A percentile compares a stretch with the other conserved stretches of the same genome.
Conservation (phyloP, 2,113 vertebrate species). For the Centropus unirufus region DNA sequence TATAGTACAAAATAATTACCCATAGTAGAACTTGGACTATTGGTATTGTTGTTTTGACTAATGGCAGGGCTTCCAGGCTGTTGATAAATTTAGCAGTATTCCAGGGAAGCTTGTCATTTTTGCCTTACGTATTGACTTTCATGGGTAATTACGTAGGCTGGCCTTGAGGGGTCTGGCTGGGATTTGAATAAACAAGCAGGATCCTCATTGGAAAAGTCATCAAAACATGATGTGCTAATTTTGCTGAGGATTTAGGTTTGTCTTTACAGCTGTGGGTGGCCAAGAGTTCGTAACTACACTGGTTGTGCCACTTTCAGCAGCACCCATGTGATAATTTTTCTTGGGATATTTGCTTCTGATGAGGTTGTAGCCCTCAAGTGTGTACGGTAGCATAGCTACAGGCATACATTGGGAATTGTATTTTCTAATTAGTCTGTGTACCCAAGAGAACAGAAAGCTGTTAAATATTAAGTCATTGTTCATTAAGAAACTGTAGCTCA, state of each 20-base stretch:
- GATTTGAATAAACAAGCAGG: neutral
- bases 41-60: neutral
- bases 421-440: neutral
- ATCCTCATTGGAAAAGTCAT: neutral
- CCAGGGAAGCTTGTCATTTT: neutral
- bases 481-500: neutral
- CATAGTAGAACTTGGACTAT: neutral
- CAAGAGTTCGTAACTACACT: neutral
- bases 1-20: neutral
- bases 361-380: neutral
- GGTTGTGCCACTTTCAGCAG: neutral
- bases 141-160: neutral
- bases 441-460: neutral
- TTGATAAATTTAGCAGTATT: neutral
- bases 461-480: neutral
- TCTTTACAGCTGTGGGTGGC: neutral
- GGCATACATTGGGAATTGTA: neutral
- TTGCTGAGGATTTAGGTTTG: neutral
- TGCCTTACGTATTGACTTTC: neutral
- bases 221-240: neutral
- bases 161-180: rapidly evolving
- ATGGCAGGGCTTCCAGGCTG: neutral
- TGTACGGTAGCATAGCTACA: neutral
- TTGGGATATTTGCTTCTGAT: neutral
- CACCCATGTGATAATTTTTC: neutral